phyloP scores from a whole-genome alignment of 2,888 invertebrate species.

The Dorcus hopei region DNA sequence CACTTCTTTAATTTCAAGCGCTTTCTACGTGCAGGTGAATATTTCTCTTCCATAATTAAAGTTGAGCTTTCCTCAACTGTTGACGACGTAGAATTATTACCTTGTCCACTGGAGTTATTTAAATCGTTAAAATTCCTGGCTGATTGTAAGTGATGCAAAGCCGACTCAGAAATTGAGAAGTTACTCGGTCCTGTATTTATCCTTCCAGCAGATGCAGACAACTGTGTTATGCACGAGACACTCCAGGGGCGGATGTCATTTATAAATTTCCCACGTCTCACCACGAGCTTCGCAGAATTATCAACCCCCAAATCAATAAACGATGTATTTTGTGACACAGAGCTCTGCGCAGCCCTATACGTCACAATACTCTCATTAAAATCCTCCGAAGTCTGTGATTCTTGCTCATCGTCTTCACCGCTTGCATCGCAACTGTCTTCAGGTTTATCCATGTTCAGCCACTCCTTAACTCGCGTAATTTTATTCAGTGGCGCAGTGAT shows the following conservation, averaged over 20 bases:
- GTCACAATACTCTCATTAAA: slow-evolving; percentile 71
- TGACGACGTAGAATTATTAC: slow-evolving; percentile 53
- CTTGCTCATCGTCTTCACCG: slow-evolving; percentile 79
- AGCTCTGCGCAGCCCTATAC: slow-evolving; percentile 52
- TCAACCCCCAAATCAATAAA: slow-evolving; percentile 43
- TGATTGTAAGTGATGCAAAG: slow-evolving; percentile 57
- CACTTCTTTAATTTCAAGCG: slow-evolving; percentile 39
- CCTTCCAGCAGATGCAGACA: slow-evolving; percentile 11
- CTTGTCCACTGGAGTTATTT: slow-evolving; percentile 37
- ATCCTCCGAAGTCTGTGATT: slow-evolving; percentile 76
- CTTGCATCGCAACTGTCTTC: slow-evolving; percentile 84
- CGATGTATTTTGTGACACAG: slow-evolving; percentile 42
- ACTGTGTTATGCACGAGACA: slow-evolving; percentile 79
- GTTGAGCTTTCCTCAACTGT: slow-evolving; percentile 54
- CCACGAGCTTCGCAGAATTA: slow-evolving; percentile 51
- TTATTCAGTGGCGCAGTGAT: slow-evolving; percentile 48
- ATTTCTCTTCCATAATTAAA: slow-evolving; percentile 49
- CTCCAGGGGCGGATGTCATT: slow-evolving; percentile 76
- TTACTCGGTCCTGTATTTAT: slow-evolving; percentile 43
- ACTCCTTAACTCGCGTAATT: slow-evolving; percentile 67
- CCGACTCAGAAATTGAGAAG: slow-evolving; percentile 87
- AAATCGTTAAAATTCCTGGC: slow-evolving; percentile 33
- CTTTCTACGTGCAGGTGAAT: slow-evolving; percentile 40
- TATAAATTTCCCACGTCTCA: slow-evolving; percentile 61
- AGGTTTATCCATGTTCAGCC: slow-evolving; percentile 64